Percentiles rank a stretch among this genome's conserved stretches.
Evolutionary conservation across 2,113 vertebrate genomes (phyloP).

Genomic region (Litocranius walleri): DNA sequence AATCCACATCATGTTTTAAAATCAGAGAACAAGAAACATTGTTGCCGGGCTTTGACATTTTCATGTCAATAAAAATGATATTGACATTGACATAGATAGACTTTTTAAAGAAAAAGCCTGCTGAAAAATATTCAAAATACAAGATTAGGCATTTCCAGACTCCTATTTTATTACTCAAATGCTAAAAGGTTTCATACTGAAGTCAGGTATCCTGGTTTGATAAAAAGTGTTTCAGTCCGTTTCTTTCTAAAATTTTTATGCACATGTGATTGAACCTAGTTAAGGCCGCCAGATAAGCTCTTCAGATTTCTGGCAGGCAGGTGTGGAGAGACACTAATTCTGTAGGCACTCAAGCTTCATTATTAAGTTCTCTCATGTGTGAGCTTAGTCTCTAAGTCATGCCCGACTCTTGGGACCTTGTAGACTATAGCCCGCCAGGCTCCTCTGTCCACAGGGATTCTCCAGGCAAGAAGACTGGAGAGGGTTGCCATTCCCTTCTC

Average conservation of each 20-base stretch:
- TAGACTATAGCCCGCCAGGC: not conserved
- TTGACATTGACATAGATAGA: not conserved
- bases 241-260: not conserved
- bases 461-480: not conserved
- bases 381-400: not conserved
- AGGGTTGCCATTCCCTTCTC: not conserved
- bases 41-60: not conserved
- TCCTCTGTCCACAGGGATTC: not conserved
- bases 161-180: not conserved
- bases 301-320: not conserved
- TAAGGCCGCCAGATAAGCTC: not conserved
- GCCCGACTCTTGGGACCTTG: fast-evolving
- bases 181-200: not conserved
- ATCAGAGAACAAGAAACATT: not conserved
- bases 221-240: not conserved
- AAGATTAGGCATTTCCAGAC: not conserved
- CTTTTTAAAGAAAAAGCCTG: not conserved
- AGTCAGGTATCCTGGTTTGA: not conserved
- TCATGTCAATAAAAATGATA: not conserved
- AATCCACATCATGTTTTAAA: not conserved
- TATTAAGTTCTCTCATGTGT: fast-evolving
- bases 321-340: not conserved
- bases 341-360: not conserved
- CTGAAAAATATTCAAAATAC: not conserved
- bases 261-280: not conserved